Percentiles rank a stretch among this genome's conserved stretches.
phyloP scores from a whole-genome alignment of 2,888 invertebrate species.

The Hypena proboscidalis region DNA sequence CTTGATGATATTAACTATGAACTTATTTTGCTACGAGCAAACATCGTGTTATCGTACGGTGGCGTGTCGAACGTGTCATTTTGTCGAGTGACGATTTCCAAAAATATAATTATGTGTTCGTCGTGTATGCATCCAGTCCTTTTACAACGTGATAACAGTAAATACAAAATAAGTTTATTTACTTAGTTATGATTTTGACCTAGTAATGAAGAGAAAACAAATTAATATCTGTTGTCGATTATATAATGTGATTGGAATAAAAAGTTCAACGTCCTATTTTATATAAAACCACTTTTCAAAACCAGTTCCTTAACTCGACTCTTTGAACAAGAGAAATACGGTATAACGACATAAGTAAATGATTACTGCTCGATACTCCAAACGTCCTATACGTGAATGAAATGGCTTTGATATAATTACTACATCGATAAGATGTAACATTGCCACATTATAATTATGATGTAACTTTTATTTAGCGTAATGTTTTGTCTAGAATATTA shows the following conservation, averaged over 20 bases:
- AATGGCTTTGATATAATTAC: constrained; percentile 40
- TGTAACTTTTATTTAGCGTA: too few species aligned
- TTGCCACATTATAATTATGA: constrained; percentile 22
- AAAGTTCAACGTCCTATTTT: constrained; percentile 80
- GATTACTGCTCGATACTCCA: constrained; percentile 45
- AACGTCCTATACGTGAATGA: constrained; percentile 35
- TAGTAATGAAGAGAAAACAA: constrained; percentile 65
- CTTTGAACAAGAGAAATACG: constrained; percentile 57
- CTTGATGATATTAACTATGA: too few species aligned
- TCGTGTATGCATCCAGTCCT: too few species aligned
- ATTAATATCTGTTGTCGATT: constrained; percentile 65
- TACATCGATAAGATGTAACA: constrained; percentile 34
- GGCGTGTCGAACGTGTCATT: too few species aligned
- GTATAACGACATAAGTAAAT: constrained; percentile 47
- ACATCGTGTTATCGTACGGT: too few species aligned
- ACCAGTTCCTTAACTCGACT: constrained; percentile 68
- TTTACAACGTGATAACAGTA: too few species aligned
- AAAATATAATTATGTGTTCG: too few species aligned
- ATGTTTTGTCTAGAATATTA: too few species aligned
- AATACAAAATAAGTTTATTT: too few species aligned
- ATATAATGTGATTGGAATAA: constrained; percentile 65
- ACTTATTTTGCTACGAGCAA: too few species aligned
- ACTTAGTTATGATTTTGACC: constrained; percentile 41
- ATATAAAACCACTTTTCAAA: constrained; percentile 76
- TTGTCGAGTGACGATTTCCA: too few species aligned